Percentiles rank a stretch among this genome's conserved stretches.
phyloP scores from a whole-genome alignment of 2,888 invertebrate species.

The Habroteleia sp. region DNA sequence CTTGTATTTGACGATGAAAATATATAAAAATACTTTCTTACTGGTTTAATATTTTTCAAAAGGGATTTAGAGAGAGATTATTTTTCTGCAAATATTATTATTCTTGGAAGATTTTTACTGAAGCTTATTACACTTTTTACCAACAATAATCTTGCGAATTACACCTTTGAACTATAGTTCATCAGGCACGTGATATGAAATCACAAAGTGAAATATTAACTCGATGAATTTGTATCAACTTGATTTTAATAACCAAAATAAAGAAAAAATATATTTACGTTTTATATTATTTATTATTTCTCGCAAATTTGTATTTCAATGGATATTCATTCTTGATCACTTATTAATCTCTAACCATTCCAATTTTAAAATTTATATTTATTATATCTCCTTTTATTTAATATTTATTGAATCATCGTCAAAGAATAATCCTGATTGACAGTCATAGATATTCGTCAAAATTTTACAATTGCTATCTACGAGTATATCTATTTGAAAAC shows the following conservation, averaged over 20 bases:
- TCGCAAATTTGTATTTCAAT: too few species aligned
- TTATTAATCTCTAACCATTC: too few species aligned
- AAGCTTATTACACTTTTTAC: slow-evolving; percentile 45
- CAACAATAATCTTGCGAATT: slow-evolving; percentile 32
- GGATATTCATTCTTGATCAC: too few species aligned
- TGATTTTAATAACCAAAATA: slow-evolving; percentile 2
- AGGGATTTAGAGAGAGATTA: slow-evolving; percentile 21
- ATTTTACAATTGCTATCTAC: too few species aligned
- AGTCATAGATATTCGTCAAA: too few species aligned
- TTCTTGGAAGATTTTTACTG: slow-evolving; percentile 31
- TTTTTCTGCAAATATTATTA: slow-evolving; percentile 32
- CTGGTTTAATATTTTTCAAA: slow-evolving; percentile 20
- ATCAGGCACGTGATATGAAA: slow-evolving; percentile 37
- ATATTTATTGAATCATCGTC: too few species aligned
- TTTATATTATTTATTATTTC: too few species aligned
- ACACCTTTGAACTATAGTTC: slow-evolving; percentile 22
- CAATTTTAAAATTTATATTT: too few species aligned
- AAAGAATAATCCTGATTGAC: too few species aligned
- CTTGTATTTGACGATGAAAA: slow-evolving; percentile 1
- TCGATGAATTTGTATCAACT: slow-evolving; percentile 9
- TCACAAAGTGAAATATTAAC: slow-evolving; percentile 20
- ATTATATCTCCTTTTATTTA: too few species aligned
- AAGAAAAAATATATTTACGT: too few species aligned
- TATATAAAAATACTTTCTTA: not conserved
- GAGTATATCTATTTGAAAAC: too few species aligned